Base-by-base conservation (phyloP, 2,888 invertebrate genomes). In the Drosophila heteroneura region DNA sequence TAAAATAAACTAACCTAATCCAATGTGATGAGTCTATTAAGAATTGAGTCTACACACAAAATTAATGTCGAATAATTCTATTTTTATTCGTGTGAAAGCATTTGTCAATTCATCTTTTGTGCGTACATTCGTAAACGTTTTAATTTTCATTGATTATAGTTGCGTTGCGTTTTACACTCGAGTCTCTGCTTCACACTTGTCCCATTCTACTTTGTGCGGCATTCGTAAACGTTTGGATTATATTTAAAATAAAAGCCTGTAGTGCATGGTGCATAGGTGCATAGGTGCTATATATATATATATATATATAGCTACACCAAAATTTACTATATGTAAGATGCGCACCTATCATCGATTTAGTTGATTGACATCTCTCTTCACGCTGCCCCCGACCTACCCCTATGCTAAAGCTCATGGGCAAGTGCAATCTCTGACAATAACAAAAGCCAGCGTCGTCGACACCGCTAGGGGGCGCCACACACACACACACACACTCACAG, bases 351-450 rank as follows among this genome's bases (percentile, higher is more conserved):
- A 76, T 62, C 51, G 28, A 47, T 33, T 58, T 28, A 7, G 33
- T 33, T 64, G 47, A 26, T 47, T 62, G 61, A 58, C 60, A 75
- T 56, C 35, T 37, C 37, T 71, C 37, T 30, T 33, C 26, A 32
- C 28, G 39, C 37, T 64, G 68, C 64, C 76, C 37, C 68, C 79
- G 89, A 85, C 84, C 84, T 85, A 88, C 74, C 88, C 68, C 88
- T 85, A 76, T 79, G 63, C 56, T 59, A 60, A 79, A 73, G 68
- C 70, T 58, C 76, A 74, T 83, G 71, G 73, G 86, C 79, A 81
- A 81, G 86, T 83, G 84, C 82, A 82, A 68, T 70, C 37, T 53
- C 30, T 39, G 59, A 49, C 47, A 62, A 52, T 12, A 58, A 30
- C 57, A 61, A 57, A 39, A 69, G 47, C 10, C 30, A 65, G 22